phyloP scores from a whole-genome alignment of 2,113 vertebrate species.

The Cricetomys ansorgei region DNA sequence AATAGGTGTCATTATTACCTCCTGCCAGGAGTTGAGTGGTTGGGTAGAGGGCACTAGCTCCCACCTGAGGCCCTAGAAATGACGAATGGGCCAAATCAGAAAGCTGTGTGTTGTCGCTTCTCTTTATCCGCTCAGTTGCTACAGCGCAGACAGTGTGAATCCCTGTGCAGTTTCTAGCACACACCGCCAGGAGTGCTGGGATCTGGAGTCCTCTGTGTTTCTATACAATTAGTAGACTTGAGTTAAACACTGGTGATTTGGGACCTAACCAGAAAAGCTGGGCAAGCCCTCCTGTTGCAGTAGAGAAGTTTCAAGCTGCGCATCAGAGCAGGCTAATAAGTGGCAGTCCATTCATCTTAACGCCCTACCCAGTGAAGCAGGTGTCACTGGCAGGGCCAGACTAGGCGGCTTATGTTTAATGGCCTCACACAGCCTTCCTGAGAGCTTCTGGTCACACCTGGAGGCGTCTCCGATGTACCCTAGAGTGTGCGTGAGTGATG shows the following conservation, averaged over 20 bases:
- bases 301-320: background rate
- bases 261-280: constrained; percentile 28
- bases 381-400: background rate
- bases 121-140: constrained; percentile 53
- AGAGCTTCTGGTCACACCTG: background rate
- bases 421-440: background rate
- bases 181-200: background rate
- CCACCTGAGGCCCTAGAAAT: constrained; percentile 65
- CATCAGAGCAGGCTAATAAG: background rate
- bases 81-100: constrained; percentile 62
- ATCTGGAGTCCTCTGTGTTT: background rate
- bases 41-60: constrained; percentile 32
- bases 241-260: background rate
- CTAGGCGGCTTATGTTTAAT: background rate
- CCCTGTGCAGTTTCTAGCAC: background rate
- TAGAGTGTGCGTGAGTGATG: background rate
- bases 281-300: background rate
- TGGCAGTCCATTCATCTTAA: background rate
- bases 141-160: background rate
- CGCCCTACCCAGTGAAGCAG: background rate
- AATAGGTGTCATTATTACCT: constrained; percentile 67
- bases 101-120: constrained; percentile 29
- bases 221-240: background rate
- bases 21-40: constrained; percentile 63
- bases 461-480: background rate